Evolutionary conservation across 2,888 invertebrate genomes (phyloP), one percentile per base, ranked within the genome.

Genomic region (Drosophila neotestacea): DNA sequence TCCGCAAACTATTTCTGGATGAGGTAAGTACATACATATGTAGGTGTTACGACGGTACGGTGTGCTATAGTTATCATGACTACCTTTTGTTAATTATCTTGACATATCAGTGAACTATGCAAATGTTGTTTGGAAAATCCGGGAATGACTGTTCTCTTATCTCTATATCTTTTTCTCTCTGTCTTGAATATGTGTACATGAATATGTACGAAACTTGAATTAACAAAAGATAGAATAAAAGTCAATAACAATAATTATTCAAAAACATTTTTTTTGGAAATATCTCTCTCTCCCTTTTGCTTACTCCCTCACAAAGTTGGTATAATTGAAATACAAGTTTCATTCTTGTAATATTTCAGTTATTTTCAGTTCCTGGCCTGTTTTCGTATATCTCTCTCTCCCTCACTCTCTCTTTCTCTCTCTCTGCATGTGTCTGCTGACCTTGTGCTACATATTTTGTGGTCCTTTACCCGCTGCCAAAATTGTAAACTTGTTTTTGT

Each of bases 1-100:
- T 93, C 72, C 86, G 90, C 60, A 92, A 92, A 73, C 76, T 92
- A 13, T 92, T 93, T 75, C 81, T 91, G 39, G 90, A 92, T 68
- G 90, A 91, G 91, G 93, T 93, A 76, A 89, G 22, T 22, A 22
- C 22, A 3, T 22, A 22, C 22, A 22, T 22, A 22, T 2, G 92
- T 10, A 7, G 16, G 13, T 56, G 47, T 46, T 47, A 34, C 28
- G 13, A 10, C 5, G 28, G 27, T 27, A 28, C 47, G 11, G 47
- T 58, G 6, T 44, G 42, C 56, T 2, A 32, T 11, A 16, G 3
- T 46, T 34, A 58, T 34, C 48, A 47, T 51, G 66, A 22, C 22
- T 22, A 22, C 22, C 22, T 22, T 61, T 51, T 60, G 42, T 69
- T 73, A 73, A 80, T 80, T 77, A 67, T 55, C 30, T 28, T 34